phyloP scores from a whole-genome alignment of 2,797 vertebrate species.

The Oceanodroma leucorhoa region DNA sequence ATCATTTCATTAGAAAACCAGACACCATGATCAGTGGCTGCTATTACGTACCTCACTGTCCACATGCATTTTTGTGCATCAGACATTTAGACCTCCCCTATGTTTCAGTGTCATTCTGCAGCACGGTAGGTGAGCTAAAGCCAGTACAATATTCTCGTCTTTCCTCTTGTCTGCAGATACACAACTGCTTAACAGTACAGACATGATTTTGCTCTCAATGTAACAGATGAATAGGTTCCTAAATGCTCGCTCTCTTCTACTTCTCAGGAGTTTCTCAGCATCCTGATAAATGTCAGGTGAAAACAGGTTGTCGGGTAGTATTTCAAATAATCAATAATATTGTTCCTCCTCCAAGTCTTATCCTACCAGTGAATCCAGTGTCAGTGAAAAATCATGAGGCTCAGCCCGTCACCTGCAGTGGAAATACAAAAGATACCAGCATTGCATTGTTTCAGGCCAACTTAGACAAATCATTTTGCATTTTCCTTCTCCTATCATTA shows the following conservation, averaged over 20 bases:
- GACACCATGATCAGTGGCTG: background rate
- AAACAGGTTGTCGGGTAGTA: slow-evolving; percentile 34
- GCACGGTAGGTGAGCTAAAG: slow-evolving; percentile 27
- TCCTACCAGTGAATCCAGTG: background rate
- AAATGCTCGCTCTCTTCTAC: background rate
- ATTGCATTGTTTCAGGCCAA: background rate
- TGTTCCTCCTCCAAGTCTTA: background rate
- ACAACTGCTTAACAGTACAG: slow-evolving; percentile 42
- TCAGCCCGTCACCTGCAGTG: background rate
- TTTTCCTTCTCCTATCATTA: background rate
- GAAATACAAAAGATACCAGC: background rate
- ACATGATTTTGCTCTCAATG: background rate
- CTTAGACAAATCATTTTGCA: background rate
- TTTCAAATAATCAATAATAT: background rate
- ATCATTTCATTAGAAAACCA: background rate
- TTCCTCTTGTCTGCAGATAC: slow-evolving; percentile 48
- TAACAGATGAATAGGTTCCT: background rate
- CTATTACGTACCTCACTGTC: background rate
- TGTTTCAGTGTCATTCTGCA: background rate
- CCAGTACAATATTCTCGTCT: slow-evolving; percentile 36
- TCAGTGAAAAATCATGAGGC: background rate
- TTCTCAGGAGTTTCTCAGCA: background rate
- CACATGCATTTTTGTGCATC: background rate
- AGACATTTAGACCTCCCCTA: background rate
- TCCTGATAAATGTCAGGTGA: slow-evolving; percentile 48